phyloP scores from a whole-genome alignment of 2,797 vertebrate species.

The Mergus octosetaceus region DNA sequence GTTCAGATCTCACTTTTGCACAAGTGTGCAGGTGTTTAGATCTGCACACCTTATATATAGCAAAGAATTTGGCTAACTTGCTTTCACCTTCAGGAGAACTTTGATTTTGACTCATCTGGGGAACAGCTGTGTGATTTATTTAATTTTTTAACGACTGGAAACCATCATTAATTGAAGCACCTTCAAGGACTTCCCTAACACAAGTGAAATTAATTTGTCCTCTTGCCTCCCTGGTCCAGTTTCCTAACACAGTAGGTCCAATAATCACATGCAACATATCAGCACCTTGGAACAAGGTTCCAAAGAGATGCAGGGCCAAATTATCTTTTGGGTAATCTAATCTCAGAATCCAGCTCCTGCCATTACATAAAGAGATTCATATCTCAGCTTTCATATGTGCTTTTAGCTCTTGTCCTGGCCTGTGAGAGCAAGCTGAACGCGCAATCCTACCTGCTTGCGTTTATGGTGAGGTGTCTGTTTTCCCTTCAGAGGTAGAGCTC shows the following conservation, averaged over 20 bases:
- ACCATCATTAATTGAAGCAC: neutral
- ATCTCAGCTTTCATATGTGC: neutral
- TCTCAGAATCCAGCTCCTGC: neutral
- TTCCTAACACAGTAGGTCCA: neutral
- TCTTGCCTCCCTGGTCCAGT: neutral
- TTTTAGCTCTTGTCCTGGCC: neutral
- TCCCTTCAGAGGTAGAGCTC: neutral
- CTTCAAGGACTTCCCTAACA: neutral
- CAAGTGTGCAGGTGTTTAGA: neutral
- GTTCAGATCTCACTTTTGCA: neutral
- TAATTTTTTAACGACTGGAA: neutral
- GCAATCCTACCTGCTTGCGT: accelerated
- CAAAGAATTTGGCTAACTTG: neutral
- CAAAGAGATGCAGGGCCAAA: neutral
- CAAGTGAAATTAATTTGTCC: neutral
- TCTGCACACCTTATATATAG: accelerated
- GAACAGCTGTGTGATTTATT: neutral
- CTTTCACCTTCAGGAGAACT: neutral
- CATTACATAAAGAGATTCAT: neutral
- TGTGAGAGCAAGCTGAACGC: neutral
- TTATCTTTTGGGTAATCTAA: neutral
- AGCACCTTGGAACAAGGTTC: neutral
- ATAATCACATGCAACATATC: neutral
- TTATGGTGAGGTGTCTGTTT: accelerated
- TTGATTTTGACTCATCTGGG: neutral